Percentiles rank a stretch among this genome's conserved stretches.
Conservation (phyloP, 2,888 invertebrate species). For the Nomada lathburiana region DNA sequence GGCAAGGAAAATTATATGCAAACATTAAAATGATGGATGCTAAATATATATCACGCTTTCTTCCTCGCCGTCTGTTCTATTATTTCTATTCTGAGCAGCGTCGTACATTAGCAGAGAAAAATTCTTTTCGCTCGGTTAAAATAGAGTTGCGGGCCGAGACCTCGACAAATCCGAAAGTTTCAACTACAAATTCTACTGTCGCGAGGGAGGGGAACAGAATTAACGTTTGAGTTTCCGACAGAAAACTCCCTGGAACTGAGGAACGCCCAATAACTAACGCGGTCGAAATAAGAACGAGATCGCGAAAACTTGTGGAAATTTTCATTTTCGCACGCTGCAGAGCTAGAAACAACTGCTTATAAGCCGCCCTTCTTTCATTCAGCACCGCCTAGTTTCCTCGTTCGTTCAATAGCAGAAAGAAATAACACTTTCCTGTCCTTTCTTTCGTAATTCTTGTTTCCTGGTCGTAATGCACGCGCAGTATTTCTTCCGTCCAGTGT, state of each 20-base stretch:
- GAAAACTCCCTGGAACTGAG: conserved; percentile 7
- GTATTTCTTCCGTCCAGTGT: background rate
- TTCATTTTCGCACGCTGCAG: conserved; percentile 40
- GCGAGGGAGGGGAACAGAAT: conserved; percentile 47
- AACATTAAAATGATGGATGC: background rate
- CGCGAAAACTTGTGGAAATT: conserved; percentile 39
- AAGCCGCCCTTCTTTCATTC: conserved; percentile 15
- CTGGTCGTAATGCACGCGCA: background rate
- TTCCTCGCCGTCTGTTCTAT: conserved; percentile 2
- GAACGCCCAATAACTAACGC: conserved; percentile 40
- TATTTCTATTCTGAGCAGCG: conserved; percentile 2
- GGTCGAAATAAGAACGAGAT: conserved; percentile 42
- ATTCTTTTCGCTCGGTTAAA: conserved; percentile 24
- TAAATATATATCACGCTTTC: background rate
- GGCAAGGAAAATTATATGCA: background rate
- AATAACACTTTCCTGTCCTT: conserved; percentile 35
- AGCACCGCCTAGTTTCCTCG: conserved; percentile 33
- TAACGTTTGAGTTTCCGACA: conserved; percentile 42
- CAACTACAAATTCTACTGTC: conserved; percentile 57
- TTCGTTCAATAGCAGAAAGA: conserved; percentile 25
- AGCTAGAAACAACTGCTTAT: conserved; percentile 39
- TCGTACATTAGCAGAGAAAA: background rate
- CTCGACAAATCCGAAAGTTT: conserved; percentile 49
- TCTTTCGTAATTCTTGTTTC: background rate
- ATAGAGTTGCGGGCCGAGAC: conserved; percentile 35